Percentiles rank a stretch among this genome's conserved stretches.
phyloP scores from a whole-genome alignment of 2,888 invertebrate genomes.

The Dusona sp. region DNA sequence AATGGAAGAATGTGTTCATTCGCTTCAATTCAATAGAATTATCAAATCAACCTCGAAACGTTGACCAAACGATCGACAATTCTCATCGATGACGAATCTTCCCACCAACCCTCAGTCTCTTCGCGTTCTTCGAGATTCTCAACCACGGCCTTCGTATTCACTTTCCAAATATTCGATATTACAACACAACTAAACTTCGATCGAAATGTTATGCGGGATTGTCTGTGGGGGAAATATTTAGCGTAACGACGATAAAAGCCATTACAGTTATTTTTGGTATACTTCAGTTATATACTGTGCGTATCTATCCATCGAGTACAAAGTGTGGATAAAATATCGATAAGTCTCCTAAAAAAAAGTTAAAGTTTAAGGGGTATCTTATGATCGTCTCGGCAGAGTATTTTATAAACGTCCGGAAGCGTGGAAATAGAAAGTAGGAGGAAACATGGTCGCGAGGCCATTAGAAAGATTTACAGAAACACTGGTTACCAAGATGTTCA shows the following conservation, averaged over 20 bases:
- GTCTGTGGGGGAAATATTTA: not conserved
- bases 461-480: constrained; percentile 29
- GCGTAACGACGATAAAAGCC: not conserved
- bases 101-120: not conserved
- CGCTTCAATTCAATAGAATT: constrained; percentile 37
- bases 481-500: constrained; percentile 10
- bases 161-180: not conserved
- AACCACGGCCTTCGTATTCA: not conserved
- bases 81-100: constrained; percentile 4
- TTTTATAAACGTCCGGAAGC: not conserved
- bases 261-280: not conserved
- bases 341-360: not conserved
- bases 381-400: constrained; percentile 5
- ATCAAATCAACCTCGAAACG: constrained; percentile 18
- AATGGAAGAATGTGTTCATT: constrained; percentile 31
- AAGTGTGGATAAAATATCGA: not conserved
- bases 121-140: not conserved
- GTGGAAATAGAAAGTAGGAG: not conserved
- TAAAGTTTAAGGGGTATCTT: not conserved
- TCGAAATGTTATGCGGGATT: not conserved
- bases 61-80: constrained; percentile 30
- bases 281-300: not conserved
- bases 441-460: not conserved
- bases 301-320: not conserved
- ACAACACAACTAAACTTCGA: not conserved